These are phyloP conservation scores for Agonopterix arenella DNA, from an alignment of 2,888 invertebrate species.

Conservation along the genomic window DNA sequence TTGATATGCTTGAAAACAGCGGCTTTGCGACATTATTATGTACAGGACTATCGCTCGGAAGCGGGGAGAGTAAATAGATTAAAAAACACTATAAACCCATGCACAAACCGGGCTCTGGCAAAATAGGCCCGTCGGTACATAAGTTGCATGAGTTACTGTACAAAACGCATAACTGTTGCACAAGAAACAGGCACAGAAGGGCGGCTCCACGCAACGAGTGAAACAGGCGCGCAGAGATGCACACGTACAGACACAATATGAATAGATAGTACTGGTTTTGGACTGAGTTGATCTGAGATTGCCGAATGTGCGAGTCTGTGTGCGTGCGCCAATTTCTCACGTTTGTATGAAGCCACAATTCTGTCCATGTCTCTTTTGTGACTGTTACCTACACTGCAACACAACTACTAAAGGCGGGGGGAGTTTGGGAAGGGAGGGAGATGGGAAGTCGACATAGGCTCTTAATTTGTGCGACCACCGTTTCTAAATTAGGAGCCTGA, in stretches of 20 bases:
- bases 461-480: conserved; percentile 63
- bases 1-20: conserved; percentile 63
- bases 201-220: too few relatives aligned
- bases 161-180: conserved; percentile 9
- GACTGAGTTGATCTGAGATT: too few relatives aligned
- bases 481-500: conserved; percentile 6
- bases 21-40: conserved; percentile 27
- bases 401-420: conserved; percentile 30
- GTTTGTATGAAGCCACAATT: too few relatives aligned
- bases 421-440: conserved; percentile 10
- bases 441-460: conserved; percentile 47
- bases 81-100: conserved; percentile 51
- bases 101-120: conserved; percentile 58
- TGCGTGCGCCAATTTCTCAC: too few relatives aligned
- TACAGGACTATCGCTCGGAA: conserved; percentile 36
- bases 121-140: conserved; percentile 43
- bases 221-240: too few relatives aligned
- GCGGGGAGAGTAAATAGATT: conserved; percentile 25
- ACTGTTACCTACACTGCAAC: conserved; percentile 35
- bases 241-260: conserved; percentile 17
- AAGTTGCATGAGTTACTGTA: conserved; percentile 31
- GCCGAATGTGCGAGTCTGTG: too few relatives aligned
- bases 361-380: too few relatives aligned
- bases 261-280: too few relatives aligned
- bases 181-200: too few relatives aligned